Conservation (phyloP, 2,888 invertebrate genomes). For the Flexamia atlantica region DNA sequence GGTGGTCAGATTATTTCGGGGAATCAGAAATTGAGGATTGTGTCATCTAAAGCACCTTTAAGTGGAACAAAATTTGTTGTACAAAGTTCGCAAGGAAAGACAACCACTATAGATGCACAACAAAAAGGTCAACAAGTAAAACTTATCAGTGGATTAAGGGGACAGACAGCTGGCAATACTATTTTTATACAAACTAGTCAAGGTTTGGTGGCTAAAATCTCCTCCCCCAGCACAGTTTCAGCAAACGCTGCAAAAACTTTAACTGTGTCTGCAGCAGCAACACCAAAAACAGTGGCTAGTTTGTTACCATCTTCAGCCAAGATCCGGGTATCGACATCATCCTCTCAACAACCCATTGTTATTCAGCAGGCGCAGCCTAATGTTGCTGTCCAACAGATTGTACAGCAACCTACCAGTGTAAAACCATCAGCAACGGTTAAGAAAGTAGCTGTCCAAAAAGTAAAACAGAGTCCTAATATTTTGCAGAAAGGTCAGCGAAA, state of each 20-base stretch:
- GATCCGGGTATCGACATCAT: background rate
- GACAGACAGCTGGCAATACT: constrained; percentile 51
- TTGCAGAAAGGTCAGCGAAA: constrained; percentile 65
- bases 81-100: constrained; percentile 52
- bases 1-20: constrained; percentile 50
- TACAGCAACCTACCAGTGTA: constrained; percentile 31
- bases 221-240: constrained; percentile 13
- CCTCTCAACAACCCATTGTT: background rate
- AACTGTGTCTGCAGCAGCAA: background rate
- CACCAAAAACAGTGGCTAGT: constrained; percentile 15
- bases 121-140: constrained; percentile 61
- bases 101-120: constrained; percentile 37
- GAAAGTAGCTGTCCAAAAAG: constrained; percentile 60
- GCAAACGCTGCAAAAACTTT: constrained; percentile 4
- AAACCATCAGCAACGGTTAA: constrained; percentile 21
- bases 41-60: constrained; percentile 59
- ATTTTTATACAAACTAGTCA: constrained; percentile 63
- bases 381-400: constrained; percentile 29
- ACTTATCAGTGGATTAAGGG: constrained; percentile 44
- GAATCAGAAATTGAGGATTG: constrained; percentile 60
- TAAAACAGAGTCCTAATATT: constrained; percentile 65
- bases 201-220: constrained; percentile 50
- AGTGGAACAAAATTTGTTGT: constrained; percentile 60
- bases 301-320: constrained; percentile 49
- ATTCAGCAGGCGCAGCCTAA: constrained; percentile 21